These are phyloP conservation scores for Trichopria drosophilae DNA, from an alignment of 2,888 invertebrate genomes.

Conservation along the genomic window DNA sequence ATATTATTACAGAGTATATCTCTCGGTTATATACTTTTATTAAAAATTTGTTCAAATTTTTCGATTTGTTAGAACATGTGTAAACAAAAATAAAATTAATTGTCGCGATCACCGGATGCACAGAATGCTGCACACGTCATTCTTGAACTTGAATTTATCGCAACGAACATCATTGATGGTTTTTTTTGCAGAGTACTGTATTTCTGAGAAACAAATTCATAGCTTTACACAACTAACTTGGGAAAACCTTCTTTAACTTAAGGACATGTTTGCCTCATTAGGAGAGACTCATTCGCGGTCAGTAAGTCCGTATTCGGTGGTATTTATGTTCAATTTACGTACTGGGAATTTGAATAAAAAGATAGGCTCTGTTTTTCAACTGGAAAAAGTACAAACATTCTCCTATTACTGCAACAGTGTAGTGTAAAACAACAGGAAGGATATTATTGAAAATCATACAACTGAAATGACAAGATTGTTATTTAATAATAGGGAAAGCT, in stretches of 20 bases:
- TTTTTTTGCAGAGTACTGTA: constrained; percentile 16
- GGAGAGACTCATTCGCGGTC: constrained; percentile 12
- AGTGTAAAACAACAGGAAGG: constrained; percentile 14
- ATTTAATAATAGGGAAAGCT: constrained; percentile 1
- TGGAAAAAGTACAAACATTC: constrained; percentile 22
- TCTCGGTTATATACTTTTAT: no score
- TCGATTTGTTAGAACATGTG: no score
- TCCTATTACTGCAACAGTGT: constrained; percentile 23
- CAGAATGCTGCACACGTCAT: no score
- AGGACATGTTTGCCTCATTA: constrained; percentile 11
- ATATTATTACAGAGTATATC: no score
- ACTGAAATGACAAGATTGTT: constrained; percentile 16
- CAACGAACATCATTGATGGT: no score
- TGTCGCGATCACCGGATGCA: no score
- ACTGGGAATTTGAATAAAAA: constrained; percentile 12
- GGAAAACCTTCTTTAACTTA: constrained; percentile 6
- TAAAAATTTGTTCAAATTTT: no score
- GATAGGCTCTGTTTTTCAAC: constrained; percentile 14
- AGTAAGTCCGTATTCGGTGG: constrained; percentile 10
- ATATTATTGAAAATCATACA: constrained; percentile 23
- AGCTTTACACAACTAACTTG: constrained; percentile 6
- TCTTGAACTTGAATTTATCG: no score
- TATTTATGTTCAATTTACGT: constrained; percentile 18
- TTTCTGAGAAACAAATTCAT: constrained; percentile 16
- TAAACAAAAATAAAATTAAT: no score